Base-by-base conservation (phyloP, 2,113 vertebrate species). In the Epinephelus fuscoguttatus region DNA sequence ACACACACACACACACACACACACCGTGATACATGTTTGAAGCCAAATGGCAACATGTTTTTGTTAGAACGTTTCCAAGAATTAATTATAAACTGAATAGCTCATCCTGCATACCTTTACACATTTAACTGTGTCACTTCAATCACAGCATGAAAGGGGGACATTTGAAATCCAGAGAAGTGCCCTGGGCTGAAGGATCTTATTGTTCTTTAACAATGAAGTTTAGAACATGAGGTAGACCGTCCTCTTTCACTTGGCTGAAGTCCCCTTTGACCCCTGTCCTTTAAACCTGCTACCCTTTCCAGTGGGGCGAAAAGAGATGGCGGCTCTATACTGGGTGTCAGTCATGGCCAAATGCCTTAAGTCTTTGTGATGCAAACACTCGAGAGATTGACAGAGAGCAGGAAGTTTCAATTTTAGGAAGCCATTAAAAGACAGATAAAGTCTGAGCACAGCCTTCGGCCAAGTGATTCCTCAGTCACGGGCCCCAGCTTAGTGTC, bases 331-430 rank as follows among this genome's bases (percentile, higher is more conserved):
- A 79, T 62, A 66, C 77, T 57, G 69, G 67, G 68, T 90, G 84
- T 92, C 89, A 89, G 91, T 93, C 92, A 92, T 91, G 86, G 84
- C 88, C 86, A 92, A 89, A 81, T 91, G 86, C 88, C 42, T 75
- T 87, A 87, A 94, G 87, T 89, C 93, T 93, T 93, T 93, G 90
- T 92, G 83, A 93, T 93, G 87, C 79, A 93, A 89, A 93, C 91
- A 92, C 60, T 78, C 52, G 47, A 14, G 63, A 85, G 82, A 88
- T 45, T 88, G 76, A 85, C 84, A 89, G 70, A 81, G 33, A 76
- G 81, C 79, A 88, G 74, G 73, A 86, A 84, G 89, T 80, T 84
- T 80, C 7, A 70, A 64, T 76, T 85, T 88, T 70, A 84, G 85
- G 79, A 64, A 86, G 73, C 75, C 61, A 74, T 90, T 81, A 87